These are phyloP conservation scores for Plebejus melissa DNA, from an alignment of 2,888 invertebrate genomes.

Conservation along the genomic window DNA sequence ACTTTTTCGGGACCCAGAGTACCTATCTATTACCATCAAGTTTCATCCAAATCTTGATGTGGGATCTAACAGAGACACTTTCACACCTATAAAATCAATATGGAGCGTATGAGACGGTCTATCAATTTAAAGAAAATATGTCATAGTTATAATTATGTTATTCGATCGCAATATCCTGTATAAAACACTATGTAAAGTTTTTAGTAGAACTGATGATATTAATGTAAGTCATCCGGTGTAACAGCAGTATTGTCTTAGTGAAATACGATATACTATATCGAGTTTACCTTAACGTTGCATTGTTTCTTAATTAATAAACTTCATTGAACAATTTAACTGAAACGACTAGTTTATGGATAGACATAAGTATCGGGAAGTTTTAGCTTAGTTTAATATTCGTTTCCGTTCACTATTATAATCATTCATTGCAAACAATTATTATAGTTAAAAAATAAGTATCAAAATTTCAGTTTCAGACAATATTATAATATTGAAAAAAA, in stretches of 20 bases:
- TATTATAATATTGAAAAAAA: not conserved
- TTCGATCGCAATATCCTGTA: constrained; percentile 70
- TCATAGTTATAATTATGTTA: constrained; percentile 63
- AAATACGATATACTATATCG: constrained; percentile 15
- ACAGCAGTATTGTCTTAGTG: constrained; percentile 10
- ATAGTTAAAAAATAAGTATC: not conserved
- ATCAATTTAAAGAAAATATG: constrained; percentile 28
- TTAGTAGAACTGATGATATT: constrained; percentile 52
- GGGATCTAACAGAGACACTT: too few relatives aligned
- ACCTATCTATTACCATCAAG: too few relatives aligned
- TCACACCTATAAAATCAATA: not conserved
- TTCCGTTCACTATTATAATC: not conserved
- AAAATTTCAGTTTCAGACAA: too few relatives aligned
- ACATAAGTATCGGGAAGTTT: constrained; percentile 2
- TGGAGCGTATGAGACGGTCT: not conserved
- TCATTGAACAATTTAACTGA: constrained; percentile 8
- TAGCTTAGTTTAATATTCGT: not conserved
- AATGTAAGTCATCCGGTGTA: constrained; percentile 38
- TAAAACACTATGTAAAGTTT: constrained; percentile 68
- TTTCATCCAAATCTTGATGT: too few relatives aligned
- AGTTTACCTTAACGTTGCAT: constrained; percentile 4
- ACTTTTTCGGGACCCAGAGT: too few relatives aligned
- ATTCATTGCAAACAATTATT: not conserved
- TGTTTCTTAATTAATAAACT: constrained; percentile 18
- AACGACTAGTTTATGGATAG: constrained; percentile 8